These are phyloP conservation scores for Junco hyemalis DNA, from an alignment of 2,113 vertebrate species.

Conservation along the genomic window DNA sequence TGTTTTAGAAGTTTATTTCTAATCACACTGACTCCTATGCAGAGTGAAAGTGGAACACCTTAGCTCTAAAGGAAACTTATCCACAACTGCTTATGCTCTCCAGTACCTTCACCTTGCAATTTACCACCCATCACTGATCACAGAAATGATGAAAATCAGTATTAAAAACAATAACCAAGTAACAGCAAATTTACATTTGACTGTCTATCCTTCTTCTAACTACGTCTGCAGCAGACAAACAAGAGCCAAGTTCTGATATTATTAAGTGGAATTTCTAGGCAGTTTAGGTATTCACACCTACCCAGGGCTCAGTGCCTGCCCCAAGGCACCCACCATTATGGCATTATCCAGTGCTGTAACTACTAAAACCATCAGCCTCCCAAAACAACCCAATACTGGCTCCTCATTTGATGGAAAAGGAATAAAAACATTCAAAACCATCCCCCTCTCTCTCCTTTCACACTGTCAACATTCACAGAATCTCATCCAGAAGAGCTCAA, in stretches of 20 bases:
- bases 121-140: neutral
- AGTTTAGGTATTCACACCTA: neutral
- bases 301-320: neutral
- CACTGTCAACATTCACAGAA: neutral
- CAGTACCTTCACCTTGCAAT: neutral
- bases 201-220: neutral
- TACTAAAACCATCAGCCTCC: neutral
- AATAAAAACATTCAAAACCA: neutral
- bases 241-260: neutral
- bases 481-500: neutral
- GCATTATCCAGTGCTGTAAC: neutral
- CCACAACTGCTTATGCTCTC: neutral
- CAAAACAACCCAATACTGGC: neutral
- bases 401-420: neutral
- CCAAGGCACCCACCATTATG: accelerated
- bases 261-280: neutral
- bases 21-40: neutral
- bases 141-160: neutral
- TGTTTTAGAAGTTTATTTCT: neutral
- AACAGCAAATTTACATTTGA: neutral
- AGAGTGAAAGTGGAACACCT: accelerated
- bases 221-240: neutral
- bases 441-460: neutral
- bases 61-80: neutral
- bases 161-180: neutral